Evolutionary conservation across 2,888 invertebrate species (phyloP).

Genomic region (Colletes collaris): DNA sequence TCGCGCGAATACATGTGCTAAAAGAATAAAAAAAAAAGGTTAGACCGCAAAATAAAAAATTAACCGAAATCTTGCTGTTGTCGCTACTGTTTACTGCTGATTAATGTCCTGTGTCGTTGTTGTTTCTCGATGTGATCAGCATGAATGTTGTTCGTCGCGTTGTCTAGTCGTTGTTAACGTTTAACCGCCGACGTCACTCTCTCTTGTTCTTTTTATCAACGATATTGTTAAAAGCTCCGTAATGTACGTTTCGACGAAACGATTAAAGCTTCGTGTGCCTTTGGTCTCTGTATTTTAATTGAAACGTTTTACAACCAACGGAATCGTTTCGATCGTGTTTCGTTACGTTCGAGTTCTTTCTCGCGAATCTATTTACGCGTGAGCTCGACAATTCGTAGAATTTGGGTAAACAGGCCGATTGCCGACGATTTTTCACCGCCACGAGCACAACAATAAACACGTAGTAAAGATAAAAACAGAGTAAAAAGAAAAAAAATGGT

Average conservation of each 20-base stretch:
- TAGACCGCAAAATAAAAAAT: not conserved
- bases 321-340: not conserved
- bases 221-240: constrained; percentile 23
- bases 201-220: not conserved
- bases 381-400: constrained; percentile 40
- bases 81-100: constrained; percentile 77
- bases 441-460: not conserved
- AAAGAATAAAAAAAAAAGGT: not conserved
- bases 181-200: constrained; percentile 14
- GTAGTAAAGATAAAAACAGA: not conserved
- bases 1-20: not conserved
- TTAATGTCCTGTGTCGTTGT: constrained; percentile 82
- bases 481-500: not conserved
- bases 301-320: not conserved
- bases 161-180: constrained; percentile 40
- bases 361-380: not conserved
- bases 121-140: constrained; percentile 80
- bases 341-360: not conserved
- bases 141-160: constrained; percentile 59
- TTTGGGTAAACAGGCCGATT: constrained; percentile 55
- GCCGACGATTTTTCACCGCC: constrained; percentile 45
- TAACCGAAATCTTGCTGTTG: constrained; percentile 69
- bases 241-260: constrained; percentile 31
- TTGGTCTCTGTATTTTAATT: constrained; percentile 32
- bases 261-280: constrained; percentile 42